Conservation (phyloP, 2,113 vertebrate species). For the Platichthys flesus region DNA sequence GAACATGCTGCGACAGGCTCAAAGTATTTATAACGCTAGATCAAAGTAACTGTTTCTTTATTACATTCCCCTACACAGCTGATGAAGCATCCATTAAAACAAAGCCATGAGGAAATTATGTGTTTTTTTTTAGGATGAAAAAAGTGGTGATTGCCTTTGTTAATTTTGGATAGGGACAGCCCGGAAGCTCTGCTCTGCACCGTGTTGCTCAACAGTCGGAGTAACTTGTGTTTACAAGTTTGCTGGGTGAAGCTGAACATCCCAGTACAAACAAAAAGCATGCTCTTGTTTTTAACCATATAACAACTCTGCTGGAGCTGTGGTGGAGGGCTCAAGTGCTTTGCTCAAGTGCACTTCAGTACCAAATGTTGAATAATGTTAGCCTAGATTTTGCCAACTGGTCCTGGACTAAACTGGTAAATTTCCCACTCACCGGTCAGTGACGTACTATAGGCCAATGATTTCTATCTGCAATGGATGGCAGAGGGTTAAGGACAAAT, state of each 20-base stretch:
- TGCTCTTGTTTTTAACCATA: not conserved
- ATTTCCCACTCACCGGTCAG: not conserved
- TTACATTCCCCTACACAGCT: slow-evolving; percentile 12
- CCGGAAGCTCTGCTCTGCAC: slow-evolving; percentile 1
- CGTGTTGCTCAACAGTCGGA: slow-evolving; percentile 15
- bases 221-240: slow-evolving; percentile 34
- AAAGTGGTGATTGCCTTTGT: not conserved
- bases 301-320: slow-evolving; percentile 5
- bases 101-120: not conserved
- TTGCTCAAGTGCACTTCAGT: slow-evolving; percentile 11
- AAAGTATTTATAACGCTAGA: slow-evolving; percentile 45
- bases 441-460: not conserved
- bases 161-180: not conserved
- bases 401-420: not conserved
- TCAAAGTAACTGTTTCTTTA: slow-evolving; percentile 53
- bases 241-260: not conserved
- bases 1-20: slow-evolving; percentile 40
- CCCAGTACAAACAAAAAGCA: too few species aligned
- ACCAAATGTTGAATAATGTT: slow-evolving; percentile 20
- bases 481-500: too few species aligned
- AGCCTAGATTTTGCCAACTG: slow-evolving; percentile 19
- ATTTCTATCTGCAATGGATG: too few species aligned
- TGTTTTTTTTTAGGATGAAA: not conserved
- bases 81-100: slow-evolving; percentile 46
- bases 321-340: slow-evolving; percentile 10